These are phyloP conservation scores for Drosophila suboccidentalis DNA, from an alignment of 2,888 invertebrate species.

Conservation along the genomic window DNA sequence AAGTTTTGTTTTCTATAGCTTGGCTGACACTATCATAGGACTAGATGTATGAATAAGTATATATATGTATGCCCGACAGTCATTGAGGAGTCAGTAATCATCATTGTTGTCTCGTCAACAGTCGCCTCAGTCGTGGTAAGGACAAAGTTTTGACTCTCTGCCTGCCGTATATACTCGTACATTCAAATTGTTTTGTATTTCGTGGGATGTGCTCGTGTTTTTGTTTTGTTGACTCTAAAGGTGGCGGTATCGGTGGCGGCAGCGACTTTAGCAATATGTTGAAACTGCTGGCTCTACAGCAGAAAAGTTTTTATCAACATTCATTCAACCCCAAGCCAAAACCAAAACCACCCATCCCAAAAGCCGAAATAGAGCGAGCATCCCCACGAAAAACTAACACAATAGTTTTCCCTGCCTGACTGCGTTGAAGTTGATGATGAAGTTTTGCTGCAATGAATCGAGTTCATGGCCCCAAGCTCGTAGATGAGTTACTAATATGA, in stretches of 20 bases:
- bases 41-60: conserved; percentile 2
- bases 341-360: background rate
- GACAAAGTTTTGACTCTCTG: conserved; percentile 62
- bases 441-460: conserved; percentile 45
- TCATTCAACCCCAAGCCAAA: conserved; percentile 24
- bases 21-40: conserved; percentile 34
- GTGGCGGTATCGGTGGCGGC: conserved; percentile 30
- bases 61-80: conserved; percentile 24
- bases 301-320: conserved; percentile 52
- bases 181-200: conserved; percentile 77
- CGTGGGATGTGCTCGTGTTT: conserved; percentile 37
- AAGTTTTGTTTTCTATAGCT: conserved; percentile 51
- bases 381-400: conserved; percentile 15
- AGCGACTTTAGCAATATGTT: conserved; percentile 47
- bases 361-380: conserved; percentile 15
- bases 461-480: conserved; percentile 45
- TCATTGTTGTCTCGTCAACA: conserved; percentile 57
- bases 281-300: conserved; percentile 29
- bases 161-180: conserved; percentile 27
- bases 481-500: conserved; percentile 76
- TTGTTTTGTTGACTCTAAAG: conserved; percentile 38
- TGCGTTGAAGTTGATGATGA: conserved; percentile 29
- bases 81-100: conserved; percentile 57
- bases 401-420: conserved; percentile 34
- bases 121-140: conserved; percentile 42